Conservation (phyloP, 1,140 invertebrate species). For the Hermatobates lingyangjiaoensis region DNA sequence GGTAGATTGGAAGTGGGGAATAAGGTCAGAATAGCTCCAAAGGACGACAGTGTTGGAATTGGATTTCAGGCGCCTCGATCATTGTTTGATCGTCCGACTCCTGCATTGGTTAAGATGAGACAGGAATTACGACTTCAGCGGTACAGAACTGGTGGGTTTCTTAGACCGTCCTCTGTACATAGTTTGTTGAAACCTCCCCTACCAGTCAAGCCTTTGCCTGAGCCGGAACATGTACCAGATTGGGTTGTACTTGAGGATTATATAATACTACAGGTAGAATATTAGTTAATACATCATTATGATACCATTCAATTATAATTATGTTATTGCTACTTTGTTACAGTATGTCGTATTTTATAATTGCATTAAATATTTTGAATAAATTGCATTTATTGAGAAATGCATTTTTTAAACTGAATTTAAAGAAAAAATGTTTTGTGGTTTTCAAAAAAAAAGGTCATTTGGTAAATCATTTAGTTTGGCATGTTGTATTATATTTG, state of each 20-base stretch:
- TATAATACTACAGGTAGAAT: slow-evolving; percentile 42
- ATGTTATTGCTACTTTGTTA: too few species aligned
- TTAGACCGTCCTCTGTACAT: slow-evolving; percentile 35
- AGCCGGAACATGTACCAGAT: slow-evolving; percentile 48
- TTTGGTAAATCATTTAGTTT: too few species aligned
- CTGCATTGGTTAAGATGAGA: slow-evolving; percentile 53
- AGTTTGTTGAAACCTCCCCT: slow-evolving; percentile 33
- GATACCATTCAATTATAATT: too few species aligned
- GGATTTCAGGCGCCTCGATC: slow-evolving; percentile 62
- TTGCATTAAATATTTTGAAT: too few species aligned
- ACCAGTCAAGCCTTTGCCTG: slow-evolving; percentile 31
- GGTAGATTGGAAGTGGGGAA: too few species aligned
- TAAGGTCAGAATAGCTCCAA: slow-evolving; percentile 41
- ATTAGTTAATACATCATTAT: too few species aligned
- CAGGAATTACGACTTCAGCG: slow-evolving; percentile 58
- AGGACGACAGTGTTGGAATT: slow-evolving; percentile 38
- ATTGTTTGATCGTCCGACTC: slow-evolving; percentile 68
- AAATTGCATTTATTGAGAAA: too few species aligned
- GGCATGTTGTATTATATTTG: too few species aligned
- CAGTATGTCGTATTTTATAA: too few species aligned
- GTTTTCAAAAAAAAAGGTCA: too few species aligned
- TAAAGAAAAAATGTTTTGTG: too few species aligned
- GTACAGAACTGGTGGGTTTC: slow-evolving; percentile 38
- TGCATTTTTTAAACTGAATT: too few species aligned
- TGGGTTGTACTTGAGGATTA: slow-evolving; percentile 85